Conservation (phyloP, 2,113 vertebrate genomes). For the Chionis minor region DNA sequence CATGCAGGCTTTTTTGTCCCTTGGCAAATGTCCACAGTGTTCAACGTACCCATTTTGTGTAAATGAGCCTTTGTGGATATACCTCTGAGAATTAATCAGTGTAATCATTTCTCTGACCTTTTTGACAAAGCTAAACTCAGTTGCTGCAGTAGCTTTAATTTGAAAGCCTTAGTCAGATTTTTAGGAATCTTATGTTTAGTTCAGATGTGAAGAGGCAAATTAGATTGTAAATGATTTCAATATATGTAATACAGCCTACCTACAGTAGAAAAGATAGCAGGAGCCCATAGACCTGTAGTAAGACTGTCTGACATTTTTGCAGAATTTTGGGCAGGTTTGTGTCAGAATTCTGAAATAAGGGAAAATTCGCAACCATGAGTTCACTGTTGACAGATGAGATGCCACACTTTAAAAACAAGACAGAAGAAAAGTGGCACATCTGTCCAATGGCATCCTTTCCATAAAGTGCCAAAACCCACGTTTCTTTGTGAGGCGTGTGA, state of each 20-base stretch:
- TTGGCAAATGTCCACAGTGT: not conserved
- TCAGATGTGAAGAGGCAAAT: not conserved
- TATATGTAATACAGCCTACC: not conserved
- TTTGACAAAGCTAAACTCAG: not conserved
- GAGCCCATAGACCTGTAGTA: not conserved
- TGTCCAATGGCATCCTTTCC: not conserved
- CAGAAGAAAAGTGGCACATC: not conserved
- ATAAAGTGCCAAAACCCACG: not conserved
- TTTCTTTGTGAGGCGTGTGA: not conserved
- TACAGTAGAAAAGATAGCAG: not conserved
- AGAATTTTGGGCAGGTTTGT: not conserved
- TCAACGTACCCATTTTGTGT: not conserved
- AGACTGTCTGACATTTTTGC: not conserved
- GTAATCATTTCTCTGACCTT: not conserved
- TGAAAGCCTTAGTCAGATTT: not conserved
- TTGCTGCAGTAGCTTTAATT: not conserved
- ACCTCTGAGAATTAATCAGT: not conserved
- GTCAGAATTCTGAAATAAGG: not conserved
- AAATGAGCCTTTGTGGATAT: not conserved
- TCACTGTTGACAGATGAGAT: not conserved
- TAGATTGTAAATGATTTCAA: not conserved
- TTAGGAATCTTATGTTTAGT: not conserved
- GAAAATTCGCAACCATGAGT: not conserved
- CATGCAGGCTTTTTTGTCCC: not conserved
- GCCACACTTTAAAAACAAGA: not conserved